phyloP scores from a whole-genome alignment of 1,140 invertebrate species.

The Drosophila fuyamai region DNA sequence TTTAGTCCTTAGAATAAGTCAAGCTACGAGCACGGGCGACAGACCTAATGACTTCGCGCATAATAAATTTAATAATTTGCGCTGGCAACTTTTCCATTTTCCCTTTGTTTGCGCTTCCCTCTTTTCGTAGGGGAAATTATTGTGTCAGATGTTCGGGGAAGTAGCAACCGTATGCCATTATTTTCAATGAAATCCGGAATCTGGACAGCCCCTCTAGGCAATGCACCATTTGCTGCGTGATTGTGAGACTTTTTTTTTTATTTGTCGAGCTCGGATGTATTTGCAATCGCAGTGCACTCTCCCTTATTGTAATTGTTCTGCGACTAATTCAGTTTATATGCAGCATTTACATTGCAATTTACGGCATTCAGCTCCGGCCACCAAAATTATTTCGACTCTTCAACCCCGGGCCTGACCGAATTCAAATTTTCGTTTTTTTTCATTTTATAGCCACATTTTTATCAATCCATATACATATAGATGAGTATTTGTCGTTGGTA shows the following conservation, averaged over 20 bases:
- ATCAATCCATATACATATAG: constrained; percentile 64
- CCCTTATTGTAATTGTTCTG: constrained; percentile 62
- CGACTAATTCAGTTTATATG: constrained; percentile 75
- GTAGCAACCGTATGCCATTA: constrained; percentile 63
- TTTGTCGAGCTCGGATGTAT: not conserved
- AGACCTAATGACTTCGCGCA: constrained; percentile 56
- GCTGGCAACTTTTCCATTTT: constrained; percentile 29
- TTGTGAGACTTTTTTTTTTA: constrained; percentile 21
- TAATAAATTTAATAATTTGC: constrained; percentile 62
- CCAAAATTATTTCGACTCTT: constrained; percentile 52
- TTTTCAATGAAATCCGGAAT: constrained; percentile 59
- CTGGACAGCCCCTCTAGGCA: constrained; percentile 60
- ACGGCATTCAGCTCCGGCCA: constrained; percentile 25
- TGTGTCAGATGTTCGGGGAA: constrained; percentile 68
- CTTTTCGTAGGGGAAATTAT: constrained; percentile 49
- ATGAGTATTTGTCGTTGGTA: constrained; percentile 27
- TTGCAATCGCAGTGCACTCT: constrained; percentile 32
- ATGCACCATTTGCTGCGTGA: constrained; percentile 58
- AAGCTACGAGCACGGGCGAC: constrained; percentile 30
- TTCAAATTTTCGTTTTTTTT: constrained; percentile 57
- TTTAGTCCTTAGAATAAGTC: constrained; percentile 25
- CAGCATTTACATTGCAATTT: constrained; percentile 82
- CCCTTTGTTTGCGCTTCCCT: constrained; percentile 21
- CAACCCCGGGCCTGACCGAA: constrained; percentile 53
- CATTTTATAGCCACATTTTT: constrained; percentile 62